Conservation (phyloP, 1,140 invertebrate species). For the Rhyzopertha dominica region DNA sequence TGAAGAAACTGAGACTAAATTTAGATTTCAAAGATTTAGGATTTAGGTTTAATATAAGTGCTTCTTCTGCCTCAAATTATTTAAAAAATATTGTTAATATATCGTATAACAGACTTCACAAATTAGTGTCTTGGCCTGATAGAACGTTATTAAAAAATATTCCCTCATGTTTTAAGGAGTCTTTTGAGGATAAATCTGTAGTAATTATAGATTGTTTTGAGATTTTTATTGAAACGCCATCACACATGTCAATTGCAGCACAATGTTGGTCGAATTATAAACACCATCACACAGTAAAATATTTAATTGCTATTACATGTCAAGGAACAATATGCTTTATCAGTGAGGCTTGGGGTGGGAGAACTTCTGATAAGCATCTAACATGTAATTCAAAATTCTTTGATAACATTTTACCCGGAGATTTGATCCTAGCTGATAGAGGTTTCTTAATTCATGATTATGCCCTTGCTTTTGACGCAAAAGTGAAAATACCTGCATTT, state of each 20-base stretch:
- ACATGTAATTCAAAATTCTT: background rate
- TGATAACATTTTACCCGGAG: background rate
- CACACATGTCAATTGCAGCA: conserved; percentile 8
- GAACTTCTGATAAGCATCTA: conserved; percentile 1
- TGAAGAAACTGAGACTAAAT: too few relatives aligned
- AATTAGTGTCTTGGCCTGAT: conserved; percentile 12
- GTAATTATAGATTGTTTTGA: conserved; percentile 21
- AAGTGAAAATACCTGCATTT: conserved; percentile 3
- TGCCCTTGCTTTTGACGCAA: conserved; percentile 2
- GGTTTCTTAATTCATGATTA: conserved; percentile 19
- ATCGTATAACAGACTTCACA: conserved; percentile 1
- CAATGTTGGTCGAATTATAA: conserved; percentile 18
- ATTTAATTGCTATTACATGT: background rate
- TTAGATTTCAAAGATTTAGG: too few relatives aligned
- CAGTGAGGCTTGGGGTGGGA: background rate
- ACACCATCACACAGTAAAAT: too few relatives aligned
- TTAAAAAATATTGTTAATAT: too few relatives aligned
- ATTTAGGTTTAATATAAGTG: too few relatives aligned
- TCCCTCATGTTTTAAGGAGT: conserved; percentile 15
- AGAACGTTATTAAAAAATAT: conserved; percentile 11
- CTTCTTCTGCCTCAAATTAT: too few relatives aligned
- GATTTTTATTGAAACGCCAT: conserved; percentile 13
- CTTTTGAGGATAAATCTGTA: conserved; percentile 14
- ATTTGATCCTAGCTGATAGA: conserved; percentile 3
- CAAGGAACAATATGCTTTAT: background rate